Percentiles rank a stretch among this genome's conserved stretches.
Conservation (phyloP, 2,113 vertebrate species). For the Lagenorhynchus albirostris region DNA sequence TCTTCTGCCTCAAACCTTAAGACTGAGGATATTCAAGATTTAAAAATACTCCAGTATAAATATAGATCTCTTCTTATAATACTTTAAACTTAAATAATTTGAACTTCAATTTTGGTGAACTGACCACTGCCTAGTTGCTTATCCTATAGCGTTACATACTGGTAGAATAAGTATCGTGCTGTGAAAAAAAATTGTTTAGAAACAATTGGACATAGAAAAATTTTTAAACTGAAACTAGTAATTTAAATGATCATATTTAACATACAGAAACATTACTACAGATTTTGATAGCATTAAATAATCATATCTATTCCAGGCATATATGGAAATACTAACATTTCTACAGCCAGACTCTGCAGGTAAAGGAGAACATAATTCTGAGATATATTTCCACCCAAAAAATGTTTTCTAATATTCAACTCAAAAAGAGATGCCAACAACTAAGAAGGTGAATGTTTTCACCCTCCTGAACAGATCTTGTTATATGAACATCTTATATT, state of each 20-base stretch:
- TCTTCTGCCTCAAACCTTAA: not conserved
- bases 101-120: conserved; percentile 57
- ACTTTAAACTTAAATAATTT: conserved; percentile 29
- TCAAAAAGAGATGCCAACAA: conserved; percentile 49
- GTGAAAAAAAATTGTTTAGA: conserved; percentile 1
- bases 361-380: conserved; percentile 20
- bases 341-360: not conserved
- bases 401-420: conserved; percentile 22
- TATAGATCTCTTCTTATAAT: conserved; percentile 55
- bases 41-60: conserved; percentile 76
- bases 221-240: conserved; percentile 13
- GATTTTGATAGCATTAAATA: conserved; percentile 37
- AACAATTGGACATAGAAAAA: conserved; percentile 25
- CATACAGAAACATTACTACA: conserved; percentile 4
- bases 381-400: not conserved
- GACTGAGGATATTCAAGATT: not conserved
- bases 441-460: conserved; percentile 37
- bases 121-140: not conserved
- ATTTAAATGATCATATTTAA: conserved; percentile 27
- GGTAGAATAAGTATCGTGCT: conserved; percentile 31
- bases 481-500: conserved; percentile 1
- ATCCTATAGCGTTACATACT: conserved; percentile 50
- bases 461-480: not conserved
- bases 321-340: conserved; percentile 29
- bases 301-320: conserved; percentile 5